Evolutionary conservation across 2,888 invertebrate species (phyloP), one percentile per base, ranked within the genome.

Genomic region (Ptilodon capucinus): DNA sequence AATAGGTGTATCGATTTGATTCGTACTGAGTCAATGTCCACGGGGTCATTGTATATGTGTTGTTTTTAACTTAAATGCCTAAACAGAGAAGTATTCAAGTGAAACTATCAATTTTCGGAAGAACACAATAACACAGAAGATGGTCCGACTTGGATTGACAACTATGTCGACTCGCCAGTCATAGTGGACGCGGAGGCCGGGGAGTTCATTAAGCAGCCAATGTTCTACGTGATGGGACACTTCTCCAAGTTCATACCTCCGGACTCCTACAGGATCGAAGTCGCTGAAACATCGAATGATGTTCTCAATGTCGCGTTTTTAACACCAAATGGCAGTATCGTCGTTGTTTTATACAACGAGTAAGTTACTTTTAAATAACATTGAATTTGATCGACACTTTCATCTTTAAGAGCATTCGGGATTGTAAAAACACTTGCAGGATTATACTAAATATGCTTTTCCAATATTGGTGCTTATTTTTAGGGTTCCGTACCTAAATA

Each of bases 321-420:
- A 4, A 84, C 79, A 2, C 80, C 81, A 0, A 25, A 52, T 6
- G 61, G 71, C 8, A 81, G 78, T 40, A 54, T 78, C 30, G 79
- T 82, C 21, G 53, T 78, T 34, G 70, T 82, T 2, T 43, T 82
- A 8, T 67, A 70, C 47, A 82, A 82, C 46, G 51, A 52, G 81
- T 81, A 45, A 76, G 74, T 68, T 16, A 19, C 39, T 18, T 42
- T n/a, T 6, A n/a, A 23, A 23, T 23, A 8, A 6, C 4, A 23
- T 23, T 23, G 23, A n/a, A n/a, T n/a, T n/a, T n/a, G n/a, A n/a
- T n/a, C n/a, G n/a, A n/a, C n/a, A n/a, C n/a, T n/a, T n/a, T n/a
- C n/a, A n/a, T n/a, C n/a, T n/a, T n/a, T n/a, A n/a, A n/a, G n/a
- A n/a, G n/a, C n/a, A n/a, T n/a, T n/a, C n/a, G n/a, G n/a, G n/a